Conservation (phyloP, 1,140 invertebrate species). For the Drosophila aff. region DNA sequence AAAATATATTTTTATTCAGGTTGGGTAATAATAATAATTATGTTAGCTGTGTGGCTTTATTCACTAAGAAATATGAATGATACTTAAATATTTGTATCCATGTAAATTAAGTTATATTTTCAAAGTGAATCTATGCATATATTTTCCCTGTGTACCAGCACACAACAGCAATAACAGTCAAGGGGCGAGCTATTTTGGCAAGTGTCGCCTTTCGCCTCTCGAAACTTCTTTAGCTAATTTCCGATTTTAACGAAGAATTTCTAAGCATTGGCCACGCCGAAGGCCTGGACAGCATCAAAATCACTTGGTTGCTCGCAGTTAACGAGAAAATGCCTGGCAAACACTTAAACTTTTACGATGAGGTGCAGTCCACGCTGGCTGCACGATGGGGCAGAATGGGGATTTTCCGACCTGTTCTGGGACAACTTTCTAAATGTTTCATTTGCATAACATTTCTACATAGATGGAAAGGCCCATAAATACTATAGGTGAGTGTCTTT, state of each 20-base stretch:
- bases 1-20: not conserved
- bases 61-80: not conserved
- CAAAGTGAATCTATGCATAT: not conserved
- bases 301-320: conserved; percentile 71
- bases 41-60: not conserved
- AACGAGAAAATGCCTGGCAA: conserved; percentile 82
- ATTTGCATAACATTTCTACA: conserved; percentile 10
- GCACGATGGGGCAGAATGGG: conserved; percentile 30
- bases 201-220: conserved; percentile 66
- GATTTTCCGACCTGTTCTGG: not conserved
- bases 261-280: conserved; percentile 39
- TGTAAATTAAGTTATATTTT: not conserved
- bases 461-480: not conserved
- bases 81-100: not conserved
- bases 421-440: conserved; percentile 5
- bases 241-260: conserved; percentile 77
- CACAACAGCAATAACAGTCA: conserved; percentile 33
- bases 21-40: not conserved
- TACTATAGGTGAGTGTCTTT: not conserved
- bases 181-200: conserved; percentile 52
- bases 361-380: conserved; percentile 49
- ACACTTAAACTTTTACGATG: conserved; percentile 81
- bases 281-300: conserved; percentile 65
- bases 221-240: conserved; percentile 79
- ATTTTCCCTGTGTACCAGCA: conserved; percentile 1